Percentiles rank a stretch among this genome's conserved stretches.
Evolutionary conservation across 2,113 vertebrate genomes (phyloP).

Genomic region (Hemiprocne comata): DNA sequence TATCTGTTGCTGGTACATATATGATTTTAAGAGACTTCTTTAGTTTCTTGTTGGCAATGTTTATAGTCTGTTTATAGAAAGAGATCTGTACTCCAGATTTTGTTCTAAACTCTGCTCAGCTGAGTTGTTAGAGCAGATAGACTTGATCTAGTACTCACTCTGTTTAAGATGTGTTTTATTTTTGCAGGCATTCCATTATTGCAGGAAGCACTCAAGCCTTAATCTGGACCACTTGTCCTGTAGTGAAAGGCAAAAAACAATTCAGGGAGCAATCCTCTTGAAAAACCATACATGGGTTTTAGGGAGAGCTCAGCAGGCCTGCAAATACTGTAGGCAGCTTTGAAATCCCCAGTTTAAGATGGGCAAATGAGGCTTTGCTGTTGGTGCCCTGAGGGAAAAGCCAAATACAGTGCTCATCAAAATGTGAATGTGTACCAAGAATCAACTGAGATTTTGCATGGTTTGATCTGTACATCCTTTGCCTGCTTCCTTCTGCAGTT

Average conservation of each 20-base stretch:
- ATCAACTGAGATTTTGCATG: background rate
- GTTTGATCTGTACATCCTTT: background rate
- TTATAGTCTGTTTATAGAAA: constrained; percentile 11
- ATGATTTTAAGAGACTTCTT: constrained; percentile 21
- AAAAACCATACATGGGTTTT: background rate
- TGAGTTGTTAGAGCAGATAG: background rate
- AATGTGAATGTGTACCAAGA: background rate
- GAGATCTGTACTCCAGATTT: constrained; percentile 3
- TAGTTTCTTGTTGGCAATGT: background rate
- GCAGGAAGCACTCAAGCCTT: constrained; percentile 40
- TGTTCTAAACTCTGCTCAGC: background rate
- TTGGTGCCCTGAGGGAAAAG: background rate
- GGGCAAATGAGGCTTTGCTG: background rate
- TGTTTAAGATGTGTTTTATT: constrained; percentile 35
- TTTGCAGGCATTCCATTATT: constrained; percentile 17
- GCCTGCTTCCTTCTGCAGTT: background rate
- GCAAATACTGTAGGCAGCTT: constrained; percentile 13
- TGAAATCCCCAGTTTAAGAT: constrained; percentile 7
- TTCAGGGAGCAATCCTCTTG: background rate
- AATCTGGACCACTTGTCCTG: constrained; percentile 21
- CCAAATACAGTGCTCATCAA: background rate
- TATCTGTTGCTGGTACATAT: background rate
- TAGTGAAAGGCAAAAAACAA: background rate
- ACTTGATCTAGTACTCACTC: constrained; percentile 39
- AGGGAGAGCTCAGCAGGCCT: background rate